Percentiles rank a stretch among this genome's conserved stretches.
phyloP scores from a whole-genome alignment of 2,113 vertebrate species.

The Phoxinus phoxinus region DNA sequence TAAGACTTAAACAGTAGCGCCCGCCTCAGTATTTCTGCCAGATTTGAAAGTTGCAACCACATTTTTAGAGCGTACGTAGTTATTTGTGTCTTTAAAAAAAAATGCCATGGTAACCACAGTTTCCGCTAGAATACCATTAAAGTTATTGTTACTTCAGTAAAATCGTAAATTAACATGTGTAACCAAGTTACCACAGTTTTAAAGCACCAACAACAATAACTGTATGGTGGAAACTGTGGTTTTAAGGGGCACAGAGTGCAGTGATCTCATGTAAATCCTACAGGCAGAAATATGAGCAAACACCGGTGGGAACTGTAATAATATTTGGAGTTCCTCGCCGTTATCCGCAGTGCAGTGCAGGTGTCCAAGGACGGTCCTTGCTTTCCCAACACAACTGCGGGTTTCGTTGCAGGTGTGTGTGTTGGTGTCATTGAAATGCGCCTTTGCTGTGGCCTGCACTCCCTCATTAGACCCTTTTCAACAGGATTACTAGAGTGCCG shows the following conservation, averaged over 20 bases:
- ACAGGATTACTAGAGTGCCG: slow-evolving; percentile 76
- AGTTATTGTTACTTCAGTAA: background rate
- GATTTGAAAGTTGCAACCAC: background rate
- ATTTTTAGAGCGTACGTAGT: background rate
- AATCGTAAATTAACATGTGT: background rate
- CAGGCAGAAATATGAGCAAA: background rate
- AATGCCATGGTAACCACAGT: background rate
- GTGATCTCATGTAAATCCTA: background rate
- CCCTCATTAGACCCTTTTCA: slow-evolving; percentile 64
- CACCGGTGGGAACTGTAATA: background rate
- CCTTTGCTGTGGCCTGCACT: slow-evolving; percentile 53
- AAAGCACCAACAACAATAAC: background rate
- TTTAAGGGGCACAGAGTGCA: background rate
- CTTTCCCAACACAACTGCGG: slow-evolving; percentile 4
- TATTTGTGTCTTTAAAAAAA: background rate
- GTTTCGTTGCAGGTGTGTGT: slow-evolving; percentile 38
- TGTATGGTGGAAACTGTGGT: background rate
- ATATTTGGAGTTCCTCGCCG: background rate
- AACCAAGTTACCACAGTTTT: background rate
- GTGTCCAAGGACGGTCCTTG: slow-evolving; percentile 6
- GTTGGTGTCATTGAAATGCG: slow-evolving; percentile 57
- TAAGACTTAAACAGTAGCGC: background rate
- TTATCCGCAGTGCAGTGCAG: slow-evolving; percentile 19
- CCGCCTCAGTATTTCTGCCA: background rate
- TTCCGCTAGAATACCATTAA: background rate